Percentiles rank a stretch among this genome's conserved stretches.
Conservation (phyloP, 2,888 invertebrate species). For the Polia nebulosa region DNA sequence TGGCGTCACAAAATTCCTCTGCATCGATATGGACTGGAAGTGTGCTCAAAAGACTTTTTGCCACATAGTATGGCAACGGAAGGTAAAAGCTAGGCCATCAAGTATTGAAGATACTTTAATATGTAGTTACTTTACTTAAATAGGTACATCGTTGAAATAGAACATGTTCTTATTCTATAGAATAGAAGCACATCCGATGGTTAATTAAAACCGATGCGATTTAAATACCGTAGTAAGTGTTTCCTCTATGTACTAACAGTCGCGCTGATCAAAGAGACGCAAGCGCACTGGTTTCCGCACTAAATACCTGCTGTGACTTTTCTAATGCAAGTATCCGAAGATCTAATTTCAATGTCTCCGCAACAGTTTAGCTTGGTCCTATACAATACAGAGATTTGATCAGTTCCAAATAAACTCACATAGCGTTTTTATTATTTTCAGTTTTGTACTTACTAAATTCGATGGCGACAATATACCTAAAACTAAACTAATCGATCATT, state of each 20-base stretch:
- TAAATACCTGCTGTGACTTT: slow-evolving; percentile 22
- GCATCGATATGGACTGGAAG: no score
- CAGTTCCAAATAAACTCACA: neutral
- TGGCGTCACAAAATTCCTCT: no score
- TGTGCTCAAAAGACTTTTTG: no score
- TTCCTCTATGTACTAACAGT: slow-evolving; percentile 29
- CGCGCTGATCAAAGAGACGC: slow-evolving; percentile 34
- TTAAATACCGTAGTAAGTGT: slow-evolving; percentile 51
- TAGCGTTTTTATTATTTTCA: no score
- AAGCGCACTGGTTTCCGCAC: slow-evolving; percentile 43
- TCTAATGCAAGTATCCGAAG: slow-evolving; percentile 10
- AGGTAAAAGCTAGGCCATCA: no score
- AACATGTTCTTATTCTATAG: slow-evolving; percentile 23
- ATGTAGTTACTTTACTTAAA: no score
- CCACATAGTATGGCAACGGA: no score
- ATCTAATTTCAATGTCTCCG: slow-evolving; percentile 1
- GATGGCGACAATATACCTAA: no score
- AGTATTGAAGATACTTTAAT: no score
- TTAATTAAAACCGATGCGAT: slow-evolving; percentile 49
- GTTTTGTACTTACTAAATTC: no score
- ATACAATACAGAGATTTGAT: neutral
- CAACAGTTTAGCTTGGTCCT: neutral
- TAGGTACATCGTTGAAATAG: no score
- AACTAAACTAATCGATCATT: neutral
- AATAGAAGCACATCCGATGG: slow-evolving; percentile 40